Evolutionary conservation across 2,113 vertebrate species (phyloP).

Genomic region (Saccopteryx bilineata): DNA sequence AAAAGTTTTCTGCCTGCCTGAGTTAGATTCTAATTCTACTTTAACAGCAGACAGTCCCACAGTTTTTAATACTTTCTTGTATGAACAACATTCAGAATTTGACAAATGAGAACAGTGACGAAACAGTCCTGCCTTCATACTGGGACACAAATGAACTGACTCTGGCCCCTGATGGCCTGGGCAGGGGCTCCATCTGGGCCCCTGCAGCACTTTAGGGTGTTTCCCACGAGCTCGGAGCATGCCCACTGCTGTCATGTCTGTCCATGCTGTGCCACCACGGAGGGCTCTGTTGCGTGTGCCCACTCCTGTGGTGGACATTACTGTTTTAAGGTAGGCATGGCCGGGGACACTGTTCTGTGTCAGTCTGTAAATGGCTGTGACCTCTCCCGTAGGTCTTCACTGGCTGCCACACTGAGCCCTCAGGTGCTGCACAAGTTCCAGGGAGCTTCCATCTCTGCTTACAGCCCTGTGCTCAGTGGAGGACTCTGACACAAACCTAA

Average conservation of each 20-base stretch:
- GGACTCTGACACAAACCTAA: neutral
- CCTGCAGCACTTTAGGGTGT: neutral
- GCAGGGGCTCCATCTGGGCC: neutral
- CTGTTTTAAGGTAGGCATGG: neutral
- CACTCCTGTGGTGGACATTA: neutral
- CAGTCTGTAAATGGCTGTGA: neutral
- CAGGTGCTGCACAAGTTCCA: neutral
- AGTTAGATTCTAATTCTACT: neutral
- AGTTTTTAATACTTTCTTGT: neutral
- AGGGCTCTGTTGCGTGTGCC: neutral
- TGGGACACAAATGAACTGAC: neutral
- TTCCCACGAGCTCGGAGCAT: neutral
- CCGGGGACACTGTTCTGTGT: neutral
- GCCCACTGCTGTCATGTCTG: neutral
- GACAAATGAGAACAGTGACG: neutral
- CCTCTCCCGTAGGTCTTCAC: neutral
- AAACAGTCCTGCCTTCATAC: neutral
- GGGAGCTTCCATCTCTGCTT: neutral
- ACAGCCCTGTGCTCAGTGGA: neutral
- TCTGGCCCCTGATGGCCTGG: too few species aligned
- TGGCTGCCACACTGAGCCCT: neutral
- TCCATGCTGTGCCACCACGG: fast-evolving
- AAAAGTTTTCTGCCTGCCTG: neutral
- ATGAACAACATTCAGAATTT: neutral
- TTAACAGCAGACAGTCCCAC: neutral